phyloP scores from a whole-genome alignment of 2,113 vertebrate species.

The Colaptes auratus region DNA sequence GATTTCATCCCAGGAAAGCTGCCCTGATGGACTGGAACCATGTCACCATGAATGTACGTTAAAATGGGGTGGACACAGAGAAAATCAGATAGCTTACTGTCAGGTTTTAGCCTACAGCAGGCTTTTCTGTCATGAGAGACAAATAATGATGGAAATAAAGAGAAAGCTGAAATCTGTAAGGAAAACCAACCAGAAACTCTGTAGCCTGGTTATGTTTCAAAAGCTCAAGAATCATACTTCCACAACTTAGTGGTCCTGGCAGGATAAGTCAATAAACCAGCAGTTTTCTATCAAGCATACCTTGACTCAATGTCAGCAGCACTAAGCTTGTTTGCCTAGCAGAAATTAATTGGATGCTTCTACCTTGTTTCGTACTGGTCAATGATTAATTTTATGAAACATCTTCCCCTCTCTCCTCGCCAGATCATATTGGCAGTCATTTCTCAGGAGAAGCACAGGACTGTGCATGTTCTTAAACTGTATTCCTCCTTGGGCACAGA shows the following conservation, averaged over 20 bases:
- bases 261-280: neutral
- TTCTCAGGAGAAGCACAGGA: neutral
- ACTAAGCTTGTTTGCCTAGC: neutral
- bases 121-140: neutral
- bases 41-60: neutral
- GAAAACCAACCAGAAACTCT: neutral
- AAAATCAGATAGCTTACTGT: neutral
- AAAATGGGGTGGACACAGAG: neutral
- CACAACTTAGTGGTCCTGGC: neutral
- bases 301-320: neutral
- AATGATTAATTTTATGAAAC: neutral
- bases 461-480: neutral
- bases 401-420: neutral
- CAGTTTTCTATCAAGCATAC: neutral
- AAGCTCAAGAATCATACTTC: neutral
- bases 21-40: neutral
- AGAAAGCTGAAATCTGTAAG: neutral
- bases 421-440: neutral
- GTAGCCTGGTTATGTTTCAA: neutral
- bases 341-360: conserved; percentile 21
- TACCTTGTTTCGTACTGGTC: neutral
- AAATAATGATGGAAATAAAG: neutral
- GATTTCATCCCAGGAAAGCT: neutral
- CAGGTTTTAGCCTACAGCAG: neutral
- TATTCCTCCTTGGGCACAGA: neutral